Conservation (phyloP, 2,888 invertebrate genomes). For the Apamea sordens region DNA sequence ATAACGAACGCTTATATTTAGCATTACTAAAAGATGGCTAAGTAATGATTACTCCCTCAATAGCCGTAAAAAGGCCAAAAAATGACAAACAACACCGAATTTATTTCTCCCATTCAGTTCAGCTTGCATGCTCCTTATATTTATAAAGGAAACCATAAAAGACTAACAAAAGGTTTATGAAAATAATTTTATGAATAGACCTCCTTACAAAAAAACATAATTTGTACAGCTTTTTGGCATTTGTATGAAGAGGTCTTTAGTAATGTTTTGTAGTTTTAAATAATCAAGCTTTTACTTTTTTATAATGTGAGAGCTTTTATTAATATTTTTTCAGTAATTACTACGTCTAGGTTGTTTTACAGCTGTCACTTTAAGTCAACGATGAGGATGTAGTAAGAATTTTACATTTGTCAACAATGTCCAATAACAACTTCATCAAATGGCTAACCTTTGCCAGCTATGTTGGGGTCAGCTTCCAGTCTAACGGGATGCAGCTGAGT, state of each 20-base stretch:
- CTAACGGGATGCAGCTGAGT: neutral
- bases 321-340: neutral
- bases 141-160: conserved; percentile 54
- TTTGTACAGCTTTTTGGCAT: conserved; percentile 45
- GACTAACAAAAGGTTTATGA: conserved; percentile 54
- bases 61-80: conserved; percentile 8
- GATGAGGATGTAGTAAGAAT: neutral
- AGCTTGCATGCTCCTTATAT: conserved; percentile 53
- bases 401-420: neutral
- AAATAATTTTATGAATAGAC: conserved; percentile 57
- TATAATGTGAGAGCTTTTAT: neutral
- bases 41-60: conserved; percentile 17
- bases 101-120: conserved; percentile 46
- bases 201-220: conserved; percentile 28
- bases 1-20: neutral
- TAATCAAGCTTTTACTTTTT: conserved; percentile 6
- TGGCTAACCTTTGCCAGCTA: neutral
- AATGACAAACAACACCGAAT: conserved; percentile 17
- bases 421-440: neutral
- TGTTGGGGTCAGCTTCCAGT: neutral
- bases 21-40: conserved; percentile 9
- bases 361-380: neutral
- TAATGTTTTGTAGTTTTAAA: conserved; percentile 48
- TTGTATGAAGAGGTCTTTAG: conserved; percentile 32
- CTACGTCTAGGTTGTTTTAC: too few species aligned